Evolutionary conservation across 2,797 vertebrate species (phyloP), one percentile per base, ranked within the genome.

Genomic region (Sorex maritimensis): DNA sequence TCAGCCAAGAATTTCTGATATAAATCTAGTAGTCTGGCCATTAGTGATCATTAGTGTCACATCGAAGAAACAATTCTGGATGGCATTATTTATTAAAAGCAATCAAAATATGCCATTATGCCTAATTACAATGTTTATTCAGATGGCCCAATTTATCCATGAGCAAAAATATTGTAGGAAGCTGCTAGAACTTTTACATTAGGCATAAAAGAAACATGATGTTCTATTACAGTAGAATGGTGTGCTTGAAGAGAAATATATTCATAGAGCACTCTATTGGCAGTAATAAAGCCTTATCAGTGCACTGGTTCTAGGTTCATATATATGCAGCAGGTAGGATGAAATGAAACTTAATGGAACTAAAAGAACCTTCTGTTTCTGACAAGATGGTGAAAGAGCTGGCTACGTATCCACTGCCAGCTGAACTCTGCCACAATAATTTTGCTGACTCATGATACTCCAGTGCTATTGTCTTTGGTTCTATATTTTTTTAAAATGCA

Each of bases 51-150:
- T 97, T 96, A 96, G 38, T 92, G 84, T 97, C 94, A 95, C 23
- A 52, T 88, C 71, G 86, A 97, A 93, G 86, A 96, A 95, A 96
- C 89, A 49, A 94, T 96, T 97, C 52, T 88, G 69, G 78, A 96
- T 85, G 81, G 65, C 71, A 30, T 95, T 97, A 96, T 96, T 97
- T 97, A 97, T 97, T 95, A 97, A 97, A 92, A 91, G 85, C 78
- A 92, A 94, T 95, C 91, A 96, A 96, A 97, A 96, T 73, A 2
- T 96, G 86, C 79, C 93, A 69, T 95, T 96, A 88, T 94, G 49
- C 95, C 93, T 97, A 97, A 97, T 96, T 95, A 95, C 0, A 75
- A 90, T 97, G 93, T 97, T 97, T 97, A 93, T 92, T 97, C 92
- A 95, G 91, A 96, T 78, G 91, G 80, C 46, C 81, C 69, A 95